Conservation (phyloP, 2,888 invertebrate species). For the Ophion costatus region DNA sequence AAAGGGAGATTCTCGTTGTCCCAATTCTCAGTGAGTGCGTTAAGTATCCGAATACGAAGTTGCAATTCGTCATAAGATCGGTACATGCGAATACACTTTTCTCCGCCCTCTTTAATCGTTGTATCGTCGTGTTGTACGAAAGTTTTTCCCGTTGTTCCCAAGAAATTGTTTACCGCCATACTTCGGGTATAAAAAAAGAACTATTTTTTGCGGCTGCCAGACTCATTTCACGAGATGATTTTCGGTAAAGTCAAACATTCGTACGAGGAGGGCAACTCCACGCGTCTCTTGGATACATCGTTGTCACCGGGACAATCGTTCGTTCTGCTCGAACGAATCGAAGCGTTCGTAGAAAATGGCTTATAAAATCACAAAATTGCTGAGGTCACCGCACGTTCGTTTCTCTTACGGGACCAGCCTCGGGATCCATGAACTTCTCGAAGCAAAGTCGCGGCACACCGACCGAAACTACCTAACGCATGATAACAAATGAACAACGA, state of each 20-base stretch:
- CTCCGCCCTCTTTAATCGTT: conserved; percentile 27
- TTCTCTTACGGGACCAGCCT: no score
- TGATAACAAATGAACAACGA: neutral
- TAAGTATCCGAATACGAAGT: conserved; percentile 34
- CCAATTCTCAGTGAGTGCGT: conserved; percentile 12
- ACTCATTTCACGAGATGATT: no score
- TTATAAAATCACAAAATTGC: conserved; percentile 73
- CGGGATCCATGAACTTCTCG: neutral
- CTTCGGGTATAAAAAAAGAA: neutral
- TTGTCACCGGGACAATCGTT: conserved; percentile 10
- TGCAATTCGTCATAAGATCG: conserved; percentile 11
- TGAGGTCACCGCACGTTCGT: neutral
- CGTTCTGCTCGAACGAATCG: conserved; percentile 16
- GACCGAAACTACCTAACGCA: neutral
- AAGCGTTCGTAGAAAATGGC: conserved; percentile 75
- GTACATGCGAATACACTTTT: conserved; percentile 11
- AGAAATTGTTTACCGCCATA: neutral
- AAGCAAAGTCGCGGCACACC: conserved; percentile 35
- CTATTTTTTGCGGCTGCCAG: no score
- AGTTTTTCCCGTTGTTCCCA: conserved; percentile 14
- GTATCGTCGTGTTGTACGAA: conserved; percentile 30
- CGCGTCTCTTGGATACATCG: conserved; percentile 46
- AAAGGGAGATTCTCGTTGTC: conserved; percentile 4
- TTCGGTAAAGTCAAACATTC: neutral
- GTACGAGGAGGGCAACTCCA: neutral